Conservation (phyloP, 2,113 vertebrate species). For the Brachyhypopomus gauderio region DNA sequence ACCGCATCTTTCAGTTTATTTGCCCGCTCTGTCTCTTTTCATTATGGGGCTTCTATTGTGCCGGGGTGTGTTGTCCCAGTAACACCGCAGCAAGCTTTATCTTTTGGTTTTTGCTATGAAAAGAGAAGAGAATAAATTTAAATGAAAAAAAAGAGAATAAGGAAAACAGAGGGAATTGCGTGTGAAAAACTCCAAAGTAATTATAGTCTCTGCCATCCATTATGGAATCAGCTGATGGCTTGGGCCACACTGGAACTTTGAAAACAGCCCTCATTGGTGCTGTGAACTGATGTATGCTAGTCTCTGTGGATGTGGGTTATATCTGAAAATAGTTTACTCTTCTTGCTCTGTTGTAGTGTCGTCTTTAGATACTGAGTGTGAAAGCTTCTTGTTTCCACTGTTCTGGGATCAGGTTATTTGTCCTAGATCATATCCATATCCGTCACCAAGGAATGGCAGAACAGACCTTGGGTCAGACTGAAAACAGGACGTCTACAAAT, state of each 20-base stretch:
- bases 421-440: not conserved
- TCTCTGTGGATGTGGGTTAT: constrained; percentile 11
- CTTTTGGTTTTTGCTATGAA: not conserved
- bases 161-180: not conserved
- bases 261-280: constrained; percentile 28
- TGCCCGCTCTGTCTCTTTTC: constrained; percentile 60
- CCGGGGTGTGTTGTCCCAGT: constrained; percentile 35
- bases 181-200: constrained; percentile 10
- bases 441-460: not conserved
- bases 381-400: not conserved
- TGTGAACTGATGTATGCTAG: constrained; percentile 30
- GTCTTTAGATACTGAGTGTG: not conserved
- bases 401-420: not conserved
- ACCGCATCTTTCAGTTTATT: constrained; percentile 63
- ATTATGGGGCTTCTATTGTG: constrained; percentile 50
- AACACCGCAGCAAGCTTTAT: constrained; percentile 35
- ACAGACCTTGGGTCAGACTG: not conserved
- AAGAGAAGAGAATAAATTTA: not conserved
- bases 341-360: not conserved
- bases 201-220: not conserved
- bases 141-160: not conserved
- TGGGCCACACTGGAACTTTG: constrained; percentile 24
- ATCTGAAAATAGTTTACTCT: not conserved
- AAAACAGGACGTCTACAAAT: not conserved
- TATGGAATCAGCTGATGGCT: constrained; percentile 36